Percentiles rank a stretch among this genome's conserved stretches.
These are phyloP conservation scores for Apodemus sylvaticus DNA, from an alignment of 2,113 vertebrate species.

Conservation along the genomic window DNA sequence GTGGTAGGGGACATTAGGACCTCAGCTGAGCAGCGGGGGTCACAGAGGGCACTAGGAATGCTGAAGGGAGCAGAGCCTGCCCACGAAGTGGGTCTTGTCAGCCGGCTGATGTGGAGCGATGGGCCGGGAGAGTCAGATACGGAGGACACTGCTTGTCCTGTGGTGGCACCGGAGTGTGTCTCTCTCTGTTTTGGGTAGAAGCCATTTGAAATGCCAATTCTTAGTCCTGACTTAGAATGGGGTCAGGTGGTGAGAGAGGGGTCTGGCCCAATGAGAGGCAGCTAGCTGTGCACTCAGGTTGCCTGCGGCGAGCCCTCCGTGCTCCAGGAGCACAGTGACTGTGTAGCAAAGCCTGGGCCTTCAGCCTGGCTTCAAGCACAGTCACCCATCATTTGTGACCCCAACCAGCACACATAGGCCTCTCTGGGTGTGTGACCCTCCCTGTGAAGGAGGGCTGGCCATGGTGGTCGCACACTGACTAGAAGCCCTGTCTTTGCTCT, in stretches of 20 bases:
- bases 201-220: background rate
- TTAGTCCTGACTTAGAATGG: background rate
- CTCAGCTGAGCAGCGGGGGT: background rate
- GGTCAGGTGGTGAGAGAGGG: background rate
- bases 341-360: background rate
- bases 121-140: background rate
- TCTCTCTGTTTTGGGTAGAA: background rate
- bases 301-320: background rate
- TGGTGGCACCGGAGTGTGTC: background rate
- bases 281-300: no score
- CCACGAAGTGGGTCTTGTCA: no score
- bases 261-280: background rate
- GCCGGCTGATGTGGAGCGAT: background rate
- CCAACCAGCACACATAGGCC: rapidly evolving
- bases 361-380: background rate
- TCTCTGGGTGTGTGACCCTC: background rate
- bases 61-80: background rate
- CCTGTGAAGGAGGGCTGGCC: background rate
- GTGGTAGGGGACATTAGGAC: background rate
- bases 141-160: background rate
- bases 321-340: no score
- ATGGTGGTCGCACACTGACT: background rate
- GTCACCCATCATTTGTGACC: background rate
- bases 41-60: background rate
- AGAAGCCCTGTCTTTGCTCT: background rate